Evolutionary conservation across 2,113 vertebrate genomes (phyloP), one percentile per base, ranked within the genome.

Genomic region (Galeopterus variegatus): DNA sequence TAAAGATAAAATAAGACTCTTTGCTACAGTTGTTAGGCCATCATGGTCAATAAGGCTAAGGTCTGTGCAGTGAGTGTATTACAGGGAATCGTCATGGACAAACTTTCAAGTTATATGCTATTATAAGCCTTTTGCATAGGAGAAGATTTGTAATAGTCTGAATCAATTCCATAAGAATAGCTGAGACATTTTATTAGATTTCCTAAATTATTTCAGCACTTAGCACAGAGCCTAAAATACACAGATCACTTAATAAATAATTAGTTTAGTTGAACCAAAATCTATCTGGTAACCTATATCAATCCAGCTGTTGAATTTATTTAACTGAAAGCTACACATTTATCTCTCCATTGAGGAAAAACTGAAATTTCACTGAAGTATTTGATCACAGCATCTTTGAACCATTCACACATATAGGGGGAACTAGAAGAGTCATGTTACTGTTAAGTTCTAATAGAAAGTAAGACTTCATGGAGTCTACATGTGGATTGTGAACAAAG

Each of bases 141-240:
- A 84, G 10, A 94, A 77, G 8, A 2, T 86, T 81, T 76, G 2
- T 60, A 67, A 1, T 33, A 62, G 45, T 84, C 14, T 94, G 18
- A 88, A 82, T 81, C 3, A 88, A 76, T 77, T 79, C 6, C 3
- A 62, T 88, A 85, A 75, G 11, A 70, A 65, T 17, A 58, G 1
- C 15, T 82, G 3, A 56, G 13, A 83, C 3, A 75, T 60, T 73
- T 67, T 28, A 79, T 70, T 83, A 70, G 23, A 31, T 76, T 69
- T 48, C 24, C 48, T 48, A 90, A 87, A 90, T 94, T 77, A 83
- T 69, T 94, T 93, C 4, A 88, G 33, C 3, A 79, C 26, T 26
- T 93, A 80, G 18, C 70, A 75, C 14, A 88, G 33, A 62, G 5
- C 4, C 41, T 88, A 54, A 90, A 73, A 75, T 52, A 90, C 17